Percentiles rank a stretch among this genome's conserved stretches.
Conservation (phyloP, 2,113 vertebrate genomes). For the Lucifuga dentata region DNA sequence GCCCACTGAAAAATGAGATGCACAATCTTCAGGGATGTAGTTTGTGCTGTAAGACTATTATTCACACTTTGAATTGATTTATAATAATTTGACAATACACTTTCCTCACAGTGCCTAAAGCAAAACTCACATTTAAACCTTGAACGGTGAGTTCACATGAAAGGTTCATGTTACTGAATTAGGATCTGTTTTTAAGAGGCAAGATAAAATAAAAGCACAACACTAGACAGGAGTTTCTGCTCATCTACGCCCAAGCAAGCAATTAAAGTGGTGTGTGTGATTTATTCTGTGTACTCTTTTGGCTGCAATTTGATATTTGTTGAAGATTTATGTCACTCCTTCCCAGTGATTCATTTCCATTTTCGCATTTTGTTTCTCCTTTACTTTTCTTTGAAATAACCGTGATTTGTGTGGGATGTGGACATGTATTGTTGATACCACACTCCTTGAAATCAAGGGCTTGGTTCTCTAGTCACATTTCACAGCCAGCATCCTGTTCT, state of each 20-base stretch:
- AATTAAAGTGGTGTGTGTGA: background rate
- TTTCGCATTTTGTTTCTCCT: constrained; percentile 41
- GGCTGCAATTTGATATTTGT: constrained; percentile 25
- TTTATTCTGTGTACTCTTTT: constrained; percentile 17
- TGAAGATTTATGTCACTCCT: constrained; percentile 35
- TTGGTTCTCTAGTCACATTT: constrained; percentile 66
- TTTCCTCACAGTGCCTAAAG: constrained; percentile 42
- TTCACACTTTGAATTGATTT: constrained; percentile 70
- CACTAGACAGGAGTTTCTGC: constrained; percentile 34
- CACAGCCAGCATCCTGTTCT: constrained; percentile 64
- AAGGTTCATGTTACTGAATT: constrained; percentile 27
- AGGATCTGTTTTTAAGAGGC: constrained; percentile 26
- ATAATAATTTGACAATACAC: constrained; percentile 61
- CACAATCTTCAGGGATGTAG: constrained; percentile 59
- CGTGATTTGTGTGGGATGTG: constrained; percentile 56
- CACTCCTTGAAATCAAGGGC: constrained; percentile 64
- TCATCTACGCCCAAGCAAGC: constrained; percentile 31
- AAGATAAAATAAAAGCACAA: constrained; percentile 20
- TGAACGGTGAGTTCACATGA: constrained; percentile 35
- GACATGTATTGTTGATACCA: constrained; percentile 60
- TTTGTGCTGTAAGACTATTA: constrained; percentile 56
- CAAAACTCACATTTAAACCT: constrained; percentile 39
- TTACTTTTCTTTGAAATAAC: constrained; percentile 62
- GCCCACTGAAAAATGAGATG: constrained; percentile 74
- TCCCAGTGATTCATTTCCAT: constrained; percentile 32